Evolutionary conservation across 2,888 invertebrate species (phyloP).

Genomic region (Stomorhina lunata): DNA sequence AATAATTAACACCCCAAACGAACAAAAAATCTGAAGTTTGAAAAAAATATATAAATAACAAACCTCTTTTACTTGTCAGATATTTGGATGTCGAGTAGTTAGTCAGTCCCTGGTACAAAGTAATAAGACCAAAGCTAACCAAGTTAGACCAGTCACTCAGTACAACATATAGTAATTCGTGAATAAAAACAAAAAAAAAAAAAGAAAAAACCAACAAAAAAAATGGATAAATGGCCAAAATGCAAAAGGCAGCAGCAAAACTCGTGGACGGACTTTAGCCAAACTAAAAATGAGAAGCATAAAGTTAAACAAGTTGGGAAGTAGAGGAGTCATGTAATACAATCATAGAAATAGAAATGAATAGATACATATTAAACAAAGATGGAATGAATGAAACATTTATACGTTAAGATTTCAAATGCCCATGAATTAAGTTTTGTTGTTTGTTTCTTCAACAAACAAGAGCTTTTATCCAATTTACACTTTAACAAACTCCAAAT

Average conservation of each 20-base stretch:
- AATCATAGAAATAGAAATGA: slow-evolving; percentile 43
- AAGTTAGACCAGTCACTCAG: not conserved
- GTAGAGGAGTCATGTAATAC: slow-evolving; percentile 50
- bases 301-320: slow-evolving; percentile 48
- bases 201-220: not conserved
- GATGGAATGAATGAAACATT: too few relatives aligned
- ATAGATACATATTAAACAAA: slow-evolving; percentile 35
- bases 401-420: slow-evolving; percentile 42
- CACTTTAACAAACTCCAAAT: slow-evolving; percentile 63
- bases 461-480: slow-evolving; percentile 46
- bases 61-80: not conserved
- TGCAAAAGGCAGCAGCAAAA: not conserved
- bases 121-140: not conserved
- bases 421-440: slow-evolving; percentile 27
- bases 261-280: too few relatives aligned
- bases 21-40: not conserved
- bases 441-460: slow-evolving; percentile 33
- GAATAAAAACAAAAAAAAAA: not conserved
- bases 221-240: not conserved
- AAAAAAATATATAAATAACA: slow-evolving; percentile 22
- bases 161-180: not conserved
- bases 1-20: slow-evolving; percentile 62
- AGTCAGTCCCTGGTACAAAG: not conserved
- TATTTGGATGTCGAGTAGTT: too few relatives aligned
- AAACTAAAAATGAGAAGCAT: too few relatives aligned